Evolutionary conservation across 2,888 invertebrate genomes (phyloP), one percentile per base, ranked within the genome.

Genomic region (Standfussiana lucernea): DNA sequence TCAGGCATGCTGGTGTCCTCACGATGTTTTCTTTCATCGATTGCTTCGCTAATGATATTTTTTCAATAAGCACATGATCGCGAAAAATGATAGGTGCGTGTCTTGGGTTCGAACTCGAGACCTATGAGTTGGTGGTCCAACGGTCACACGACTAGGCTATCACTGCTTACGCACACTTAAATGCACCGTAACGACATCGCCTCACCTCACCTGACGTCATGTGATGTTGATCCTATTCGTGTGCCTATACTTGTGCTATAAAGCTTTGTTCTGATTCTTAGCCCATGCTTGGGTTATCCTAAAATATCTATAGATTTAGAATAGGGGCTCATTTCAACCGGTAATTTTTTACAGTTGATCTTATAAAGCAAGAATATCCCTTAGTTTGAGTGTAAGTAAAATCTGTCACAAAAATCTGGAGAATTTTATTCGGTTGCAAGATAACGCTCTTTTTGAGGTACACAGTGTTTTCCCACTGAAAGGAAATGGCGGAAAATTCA

Each of bases 401-500:
- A 13, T 35, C 5, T 64, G 24, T 71, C 40, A 24, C n/a, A 64
- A 11, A 47, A 65, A 59, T 50, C 10, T 45, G 15, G 3, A n/a
- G 40, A 18, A 35, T 72, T 65, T 59, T 28, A 59, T 65, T 72
- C 65, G 24, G 72, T 50, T 53, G 42, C 37, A 62, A 62, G 61
- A 32, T 62, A 50, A 42, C 66, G 32, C 28, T 53, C 24, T 45
- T 45, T 79, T 77, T 42, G 37, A 79, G n/a, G 24, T 47, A 56
- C 80, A 71, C 28, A 65, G 24, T 7, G 15, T 59, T 72, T 65
- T 79, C 35, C 40, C 11, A 40, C 56, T 50, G 28, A 59, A 66
- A 61, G 59, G 65, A 80, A 72, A 72, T 42, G 40, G 28, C 47
- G n/a, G 71, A 21, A 79, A 77, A 64, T 53, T 71, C 37, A 0